A percentile compares a stretch with the other conserved stretches of the same genome.
Evolutionary conservation across 35 echinoderm and acorn worm genomes (phyloP).

Genomic region (Ophiothrix spiculata): DNA sequence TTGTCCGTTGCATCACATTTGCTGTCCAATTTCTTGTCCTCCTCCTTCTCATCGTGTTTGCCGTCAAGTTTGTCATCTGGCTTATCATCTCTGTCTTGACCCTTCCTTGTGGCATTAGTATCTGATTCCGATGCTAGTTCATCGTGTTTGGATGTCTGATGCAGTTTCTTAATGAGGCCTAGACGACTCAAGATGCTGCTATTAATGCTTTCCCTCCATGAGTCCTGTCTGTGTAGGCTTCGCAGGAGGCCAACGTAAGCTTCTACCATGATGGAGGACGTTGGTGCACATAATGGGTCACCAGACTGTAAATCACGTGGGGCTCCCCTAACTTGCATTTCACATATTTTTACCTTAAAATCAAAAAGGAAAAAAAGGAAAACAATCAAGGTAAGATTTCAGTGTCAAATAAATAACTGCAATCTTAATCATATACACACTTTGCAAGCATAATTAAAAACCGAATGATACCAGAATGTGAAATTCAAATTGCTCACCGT

Average conservation of each 20-base stretch:
- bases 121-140: not conserved
- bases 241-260: constrained; percentile 79
- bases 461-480: too few relatives aligned
- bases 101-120: not conserved
- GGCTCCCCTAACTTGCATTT: constrained; percentile 97
- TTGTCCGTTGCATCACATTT: constrained; percentile 13
- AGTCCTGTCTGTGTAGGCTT: constrained; percentile 40
- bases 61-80: not conserved
- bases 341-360: constrained; percentile 87
- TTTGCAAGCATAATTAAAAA: too few relatives aligned
- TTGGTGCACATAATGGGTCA: constrained; percentile 88
- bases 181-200: constrained; percentile 41
- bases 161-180: constrained; percentile 20
- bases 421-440: too few relatives aligned
- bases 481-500: too few relatives aligned
- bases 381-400: not conserved
- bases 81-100: not conserved
- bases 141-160: constrained; percentile 14
- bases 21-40: not conserved
- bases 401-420: too few relatives aligned
- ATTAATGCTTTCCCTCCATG: constrained; percentile 64
- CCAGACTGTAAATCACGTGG: constrained; percentile 88
- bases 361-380: not conserved
- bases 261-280: constrained; percentile 74
- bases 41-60: not conserved